A percentile compares a stretch with the other conserved stretches of the same genome.
phyloP scores from a whole-genome alignment of 1,140 invertebrate genomes.

The Drosophila triauraria region DNA sequence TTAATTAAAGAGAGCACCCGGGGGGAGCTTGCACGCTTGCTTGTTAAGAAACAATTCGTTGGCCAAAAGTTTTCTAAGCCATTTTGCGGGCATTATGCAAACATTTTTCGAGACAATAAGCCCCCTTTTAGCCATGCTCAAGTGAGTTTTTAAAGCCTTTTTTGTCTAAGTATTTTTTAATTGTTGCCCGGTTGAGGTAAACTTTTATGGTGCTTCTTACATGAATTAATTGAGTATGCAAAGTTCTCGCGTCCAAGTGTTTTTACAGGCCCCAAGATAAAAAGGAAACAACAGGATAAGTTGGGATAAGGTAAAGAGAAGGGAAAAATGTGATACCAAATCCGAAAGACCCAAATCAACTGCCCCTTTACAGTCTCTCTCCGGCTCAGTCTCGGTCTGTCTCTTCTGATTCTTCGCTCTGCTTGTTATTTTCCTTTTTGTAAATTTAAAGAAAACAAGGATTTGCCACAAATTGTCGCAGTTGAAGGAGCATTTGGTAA shows the following conservation, averaged over 20 bases:
- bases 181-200: slow-evolving; percentile 50
- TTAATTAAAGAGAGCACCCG: slow-evolving; percentile 56
- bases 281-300: slow-evolving; percentile 12
- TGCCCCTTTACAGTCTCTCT: slow-evolving; percentile 6
- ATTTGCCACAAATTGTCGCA: slow-evolving; percentile 32
- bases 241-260: slow-evolving; percentile 42
- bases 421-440: slow-evolving; percentile 48
- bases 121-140: slow-evolving; percentile 34
- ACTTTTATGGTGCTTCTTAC: background rate
- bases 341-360: slow-evolving; percentile 38
- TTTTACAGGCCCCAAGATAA: slow-evolving; percentile 25
- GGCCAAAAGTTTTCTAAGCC: slow-evolving; percentile 35
- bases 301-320: background rate
- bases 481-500: slow-evolving; percentile 43
- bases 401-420: slow-evolving; percentile 15
- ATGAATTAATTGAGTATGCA: slow-evolving; percentile 64
- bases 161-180: slow-evolving; percentile 61
- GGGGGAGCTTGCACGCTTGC: background rate
- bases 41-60: slow-evolving; percentile 35
- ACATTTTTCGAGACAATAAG: slow-evolving; percentile 33
- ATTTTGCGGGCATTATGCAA: slow-evolving; percentile 23
- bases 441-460: slow-evolving; percentile 78
- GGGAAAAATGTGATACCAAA: slow-evolving; percentile 26
- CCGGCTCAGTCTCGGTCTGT: background rate
- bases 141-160: slow-evolving; percentile 37